Evolutionary conservation across 2,888 invertebrate genomes (phyloP), one percentile per base, ranked within the genome.

Genomic region (Meteorus colon): DNA sequence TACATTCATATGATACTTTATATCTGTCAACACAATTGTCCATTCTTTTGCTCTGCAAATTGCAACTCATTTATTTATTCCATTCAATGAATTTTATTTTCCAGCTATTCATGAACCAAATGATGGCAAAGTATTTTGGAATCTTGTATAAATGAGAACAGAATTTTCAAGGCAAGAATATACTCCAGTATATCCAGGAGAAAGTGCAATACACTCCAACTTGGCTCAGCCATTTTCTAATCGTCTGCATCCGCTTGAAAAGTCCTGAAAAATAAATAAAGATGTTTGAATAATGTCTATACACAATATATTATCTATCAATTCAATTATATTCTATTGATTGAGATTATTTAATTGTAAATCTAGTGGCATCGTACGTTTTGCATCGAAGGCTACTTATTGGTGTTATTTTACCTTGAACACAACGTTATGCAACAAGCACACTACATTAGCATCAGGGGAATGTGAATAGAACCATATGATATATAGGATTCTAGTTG

Each of bases 191-290:
- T 37, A 69, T 31, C 19, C 34, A 69, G 31, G 75, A 75, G 75
- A 75, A 75, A 88, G 87, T 87, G 85, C 85, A 79, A 24, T 65
- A 72, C 45, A 34, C 27, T 69, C 48, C 29, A 70, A 75, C 63
- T 63, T 55, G 75, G 67, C 24, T 66, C 80, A 79, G 75, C 78
- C 79, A 86, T 88, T 88, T 87, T 88, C 87, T 87, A 86, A 87
- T 87, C 85, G 84, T 85, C 85, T 84, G 85, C 85, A 84, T 87
- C 85, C 85, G 84, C 80, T 82, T 82, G 83, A 84, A 86, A 86
- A 84, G 84, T 84, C 29, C 68, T 45, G 62, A 62, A 63, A 48
- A 68, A 48, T 45, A 24, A 45, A 48, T 48, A n/a, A 68, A 16
- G 16, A 48, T 37, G 24, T 48, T n/a, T 59, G 29, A 19, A 48